Evolutionary conservation across 2,113 vertebrate species (phyloP), one percentile per base, ranked within the genome.

Genomic region (Ailurus styani): DNA sequence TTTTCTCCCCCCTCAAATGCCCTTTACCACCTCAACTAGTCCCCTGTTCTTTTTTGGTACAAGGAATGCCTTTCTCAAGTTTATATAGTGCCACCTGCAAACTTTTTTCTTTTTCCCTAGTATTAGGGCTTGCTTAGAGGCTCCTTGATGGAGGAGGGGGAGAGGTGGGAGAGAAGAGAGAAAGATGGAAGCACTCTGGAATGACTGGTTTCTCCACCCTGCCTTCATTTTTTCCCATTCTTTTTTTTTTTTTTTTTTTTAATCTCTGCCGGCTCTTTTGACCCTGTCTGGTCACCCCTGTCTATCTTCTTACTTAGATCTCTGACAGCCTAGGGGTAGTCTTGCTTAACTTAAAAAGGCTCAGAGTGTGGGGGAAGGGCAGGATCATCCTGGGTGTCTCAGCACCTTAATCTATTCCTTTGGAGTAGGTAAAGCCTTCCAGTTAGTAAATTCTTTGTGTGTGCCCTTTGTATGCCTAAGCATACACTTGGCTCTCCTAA

Each of bases 1-100:
- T 99, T 98, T 99, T 98, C n/a, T 55, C 55, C 95, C 95, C 88
- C 95, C 10, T 95, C 37, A 91, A 78, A 50, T 95, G 6, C 68
- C 23, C 62, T 68, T 93, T 34, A 11, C 55, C 37, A 78, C 79
- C 54, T 93, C 60, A 96, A 42, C 79, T 81, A 77, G 64, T 93
- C 29, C 31, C 29, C 55, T 66, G 12, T 81, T 97, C 50, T 90
- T 23, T 60, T 95, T 95, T n/a, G 2, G 34, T 91, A 75, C 54
- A 96, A 79, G 73, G 60, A 96, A 87, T 7, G 25, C 79, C 31
- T 95, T 96, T 84, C 72, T 97, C 55, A 70, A 81, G 75, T 90
- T 97, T 95, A 52, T 66, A 73, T 78, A 72, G 29, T 90, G 15
- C 77, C 83, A 97, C 70, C 90, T 92, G 62, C 25, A 92, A 73